Conservation (phyloP, 2,888 invertebrate genomes). For the Nemotelus pantherinus region DNA sequence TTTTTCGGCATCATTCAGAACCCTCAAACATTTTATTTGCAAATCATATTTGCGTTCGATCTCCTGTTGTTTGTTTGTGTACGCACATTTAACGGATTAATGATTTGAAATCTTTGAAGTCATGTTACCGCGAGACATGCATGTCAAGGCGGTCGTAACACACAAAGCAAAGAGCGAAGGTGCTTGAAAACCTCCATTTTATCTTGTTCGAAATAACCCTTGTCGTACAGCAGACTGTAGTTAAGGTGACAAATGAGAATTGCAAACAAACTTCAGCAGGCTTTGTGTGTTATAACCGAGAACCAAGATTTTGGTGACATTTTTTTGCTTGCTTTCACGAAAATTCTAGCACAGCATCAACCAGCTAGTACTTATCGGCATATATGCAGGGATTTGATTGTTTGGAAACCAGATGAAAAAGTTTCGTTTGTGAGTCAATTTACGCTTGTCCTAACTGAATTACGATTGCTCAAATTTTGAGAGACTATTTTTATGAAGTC, state of each 20-base stretch:
- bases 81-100: constrained; percentile 49
- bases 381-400: too few species aligned
- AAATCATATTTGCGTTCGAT: constrained; percentile 30
- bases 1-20: constrained; percentile 37
- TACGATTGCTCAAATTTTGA: too few species aligned
- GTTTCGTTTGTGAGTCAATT: too few species aligned
- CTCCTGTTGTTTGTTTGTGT: constrained; percentile 46
- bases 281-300: too few species aligned
- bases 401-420: too few species aligned
- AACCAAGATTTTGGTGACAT: too few species aligned
- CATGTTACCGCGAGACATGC: constrained; percentile 17
- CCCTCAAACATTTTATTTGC: constrained; percentile 30
- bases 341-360: too few species aligned
- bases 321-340: too few species aligned
- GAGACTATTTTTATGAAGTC: too few species aligned
- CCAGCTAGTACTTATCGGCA: too few species aligned
- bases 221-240: constrained; percentile 20
- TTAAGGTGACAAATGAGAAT: constrained; percentile 30
- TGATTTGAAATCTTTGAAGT: constrained; percentile 28
- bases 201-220: neutral
- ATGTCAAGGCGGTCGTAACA: neutral
- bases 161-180: constrained; percentile 5
- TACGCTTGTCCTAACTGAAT: too few species aligned
- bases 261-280: constrained; percentile 33
- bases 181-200: constrained; percentile 27